Percentiles rank a stretch among this genome's conserved stretches.
These are phyloP conservation scores for Eupithecia centaureata DNA, from an alignment of 2,888 invertebrate species.

Conservation along the genomic window DNA sequence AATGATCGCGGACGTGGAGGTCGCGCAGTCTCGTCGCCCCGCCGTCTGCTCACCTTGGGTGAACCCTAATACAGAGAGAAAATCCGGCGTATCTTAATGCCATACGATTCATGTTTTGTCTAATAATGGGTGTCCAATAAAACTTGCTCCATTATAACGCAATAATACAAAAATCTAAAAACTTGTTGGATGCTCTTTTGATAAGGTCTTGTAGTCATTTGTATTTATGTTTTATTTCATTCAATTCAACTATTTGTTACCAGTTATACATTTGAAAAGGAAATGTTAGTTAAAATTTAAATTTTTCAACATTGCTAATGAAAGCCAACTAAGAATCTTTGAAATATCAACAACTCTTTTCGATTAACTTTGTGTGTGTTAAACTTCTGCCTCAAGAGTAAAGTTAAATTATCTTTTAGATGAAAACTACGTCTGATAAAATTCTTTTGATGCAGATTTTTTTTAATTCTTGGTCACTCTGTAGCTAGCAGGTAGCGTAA, in stretches of 20 bases:
- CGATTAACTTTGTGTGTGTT: too few relatives aligned
- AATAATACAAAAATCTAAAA: neutral
- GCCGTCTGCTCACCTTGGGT: constrained; percentile 78
- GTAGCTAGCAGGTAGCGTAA: constrained; percentile 6
- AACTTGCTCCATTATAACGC: neutral
- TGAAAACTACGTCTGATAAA: neutral
- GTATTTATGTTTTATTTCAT: neutral
- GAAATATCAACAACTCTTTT: too few relatives aligned
- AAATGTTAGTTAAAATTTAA: too few relatives aligned
- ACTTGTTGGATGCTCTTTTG: neutral
- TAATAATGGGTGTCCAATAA: neutral
- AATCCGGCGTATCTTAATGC: constrained; percentile 57
- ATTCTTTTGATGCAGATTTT: neutral
- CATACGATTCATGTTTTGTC: constrained; percentile 49
- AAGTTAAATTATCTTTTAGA: neutral
- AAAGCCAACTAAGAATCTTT: too few relatives aligned
- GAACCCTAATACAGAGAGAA: constrained; percentile 59
- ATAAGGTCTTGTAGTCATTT: neutral
- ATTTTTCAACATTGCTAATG: too few relatives aligned
- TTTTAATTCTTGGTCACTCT: constrained; percentile 1
- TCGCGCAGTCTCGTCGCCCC: constrained; percentile 71
- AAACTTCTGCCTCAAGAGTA: neutral
- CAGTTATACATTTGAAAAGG: neutral
- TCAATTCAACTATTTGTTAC: too few relatives aligned
- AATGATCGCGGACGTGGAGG: constrained; percentile 70